Conservation (phyloP, 2,113 vertebrate species). For the Brachypodius melanocephalos region DNA sequence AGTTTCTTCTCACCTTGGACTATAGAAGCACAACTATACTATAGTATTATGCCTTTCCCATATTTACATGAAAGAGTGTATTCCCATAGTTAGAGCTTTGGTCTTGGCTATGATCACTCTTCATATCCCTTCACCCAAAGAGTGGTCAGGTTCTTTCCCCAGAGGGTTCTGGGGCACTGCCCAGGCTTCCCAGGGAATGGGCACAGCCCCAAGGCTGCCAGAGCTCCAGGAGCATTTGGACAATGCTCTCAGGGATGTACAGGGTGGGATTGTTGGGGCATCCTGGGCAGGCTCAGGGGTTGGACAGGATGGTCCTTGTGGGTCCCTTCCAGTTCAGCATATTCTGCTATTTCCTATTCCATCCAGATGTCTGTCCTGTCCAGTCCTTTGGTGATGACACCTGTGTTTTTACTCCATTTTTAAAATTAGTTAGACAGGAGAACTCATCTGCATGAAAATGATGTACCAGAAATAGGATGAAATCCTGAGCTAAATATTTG, state of each 20-base stretch:
- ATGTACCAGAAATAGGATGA: not conserved
- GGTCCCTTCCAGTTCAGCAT: not conserved
- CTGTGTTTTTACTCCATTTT: not conserved
- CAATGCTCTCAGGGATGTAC: rapidly evolving
- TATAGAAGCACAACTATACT: not conserved
- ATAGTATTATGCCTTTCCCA: not conserved
- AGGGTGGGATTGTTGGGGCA: not conserved
- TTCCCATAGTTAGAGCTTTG: not conserved
- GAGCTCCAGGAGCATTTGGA: not conserved
- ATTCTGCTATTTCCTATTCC: not conserved
- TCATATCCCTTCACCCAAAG: not conserved
- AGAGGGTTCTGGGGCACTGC: not conserved
- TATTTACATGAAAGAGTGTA: not conserved
- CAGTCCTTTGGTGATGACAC: not conserved
- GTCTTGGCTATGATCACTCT: not conserved
- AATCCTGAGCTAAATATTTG: not conserved
- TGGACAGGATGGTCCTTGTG: not conserved
- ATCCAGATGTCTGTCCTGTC: not conserved
- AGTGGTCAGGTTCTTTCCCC: not conserved
- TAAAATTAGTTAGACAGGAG: not conserved
- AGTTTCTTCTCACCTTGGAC: not conserved
- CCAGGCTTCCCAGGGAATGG: not conserved
- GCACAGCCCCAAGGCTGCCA: rapidly evolving
- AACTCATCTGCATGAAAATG: not conserved
- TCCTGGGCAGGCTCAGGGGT: not conserved